phyloP scores from a whole-genome alignment of 2,797 vertebrate species.

The Arnoldichthys spilopterus region DNA sequence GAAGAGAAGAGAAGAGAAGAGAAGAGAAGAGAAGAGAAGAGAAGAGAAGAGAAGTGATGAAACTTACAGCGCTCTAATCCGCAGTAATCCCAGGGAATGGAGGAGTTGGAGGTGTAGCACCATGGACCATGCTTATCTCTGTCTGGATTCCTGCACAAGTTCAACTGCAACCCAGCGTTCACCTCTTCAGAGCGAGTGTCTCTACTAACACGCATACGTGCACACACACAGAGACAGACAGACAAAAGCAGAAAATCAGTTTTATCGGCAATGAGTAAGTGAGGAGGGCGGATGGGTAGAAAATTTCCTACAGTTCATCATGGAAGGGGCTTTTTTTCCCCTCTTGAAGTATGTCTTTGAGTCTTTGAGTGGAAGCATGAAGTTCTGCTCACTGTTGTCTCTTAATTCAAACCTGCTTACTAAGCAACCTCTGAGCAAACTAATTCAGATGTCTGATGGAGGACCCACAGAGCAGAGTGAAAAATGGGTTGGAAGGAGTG shows the following conservation, averaged over 20 bases:
- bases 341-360: slow-evolving; percentile 71
- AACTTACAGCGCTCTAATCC: slow-evolving; percentile 92
- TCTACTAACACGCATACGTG: slow-evolving; percentile 62
- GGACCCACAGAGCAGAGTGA: slow-evolving; percentile 19
- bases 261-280: slow-evolving; percentile 24
- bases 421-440: slow-evolving; percentile 30
- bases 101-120: slow-evolving; percentile 93
- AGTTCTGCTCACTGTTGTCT: slow-evolving; percentile 50
- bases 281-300: slow-evolving; percentile 51
- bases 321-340: slow-evolving; percentile 69
- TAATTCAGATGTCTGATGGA: slow-evolving; percentile 16
- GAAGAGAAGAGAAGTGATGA: slow-evolving; percentile 5
- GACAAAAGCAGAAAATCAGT: slow-evolving; percentile 31
- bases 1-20: background rate
- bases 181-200: slow-evolving; percentile 77
- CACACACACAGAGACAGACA: slow-evolving; percentile 15
- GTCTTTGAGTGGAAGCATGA: slow-evolving; percentile 64
- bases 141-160: slow-evolving; percentile 96
- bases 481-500: slow-evolving; percentile 60
- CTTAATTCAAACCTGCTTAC: slow-evolving; percentile 2
- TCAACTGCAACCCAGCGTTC: slow-evolving; percentile 85
- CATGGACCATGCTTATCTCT: slow-evolving; percentile 95
- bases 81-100: slow-evolving; percentile 96
- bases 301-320: slow-evolving; percentile 65
- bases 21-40: slow-evolving; percentile 1